Base-by-base conservation (phyloP, 1,140 invertebrate species). In the Anastrepha ludens region DNA sequence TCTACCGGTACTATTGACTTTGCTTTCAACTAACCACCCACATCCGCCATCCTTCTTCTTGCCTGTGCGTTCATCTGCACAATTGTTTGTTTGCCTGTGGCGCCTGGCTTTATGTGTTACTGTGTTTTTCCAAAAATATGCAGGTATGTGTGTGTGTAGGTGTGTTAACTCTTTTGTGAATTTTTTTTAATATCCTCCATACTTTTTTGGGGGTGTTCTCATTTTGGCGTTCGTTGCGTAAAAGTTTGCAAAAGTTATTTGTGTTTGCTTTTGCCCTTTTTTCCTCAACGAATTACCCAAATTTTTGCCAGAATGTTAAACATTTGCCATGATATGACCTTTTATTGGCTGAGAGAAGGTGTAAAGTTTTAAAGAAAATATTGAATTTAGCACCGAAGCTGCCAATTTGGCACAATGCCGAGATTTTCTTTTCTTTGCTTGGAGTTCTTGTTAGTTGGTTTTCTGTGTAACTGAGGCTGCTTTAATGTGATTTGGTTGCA, bases 291-390 rank as follows among this genome's bases (percentile, higher is more conserved):
- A 13, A 67, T 67, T 9, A 13, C 29, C 2, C 1, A 67, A 3
- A 67, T 67, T 11, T 67, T 41, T 39, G 65, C 11, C 11, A 67
- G 65, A 39, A 39, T 41, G 65, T 11, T 39, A 13, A 41, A 20
- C 11, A 0, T 9, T 11, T 20, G 65, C 65, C 65, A 29, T 39
- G 65, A 29, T 67, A 13, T 67, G 65, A 67, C 65, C 65, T 9
- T 67, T 67, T 67, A 67, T 67, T 67, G 20, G 65, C 65, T 20
- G 3, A 39, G 65, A 67, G 65, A 39, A 67, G 65, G 65, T 67
- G 65, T 67, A 67, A 67, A 67, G 65, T 67, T 67, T 67, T 67
- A 67, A 67, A 67, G 65, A 67, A 65, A 67, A 67, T 67, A 67
- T 67, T 67, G 65, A 67, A 67, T 67, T 67, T 67, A 8, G 20